A percentile compares a stretch with the other conserved stretches of the same genome.
phyloP scores from a whole-genome alignment of 2,888 invertebrate genomes.

The Lysandra coridon region DNA sequence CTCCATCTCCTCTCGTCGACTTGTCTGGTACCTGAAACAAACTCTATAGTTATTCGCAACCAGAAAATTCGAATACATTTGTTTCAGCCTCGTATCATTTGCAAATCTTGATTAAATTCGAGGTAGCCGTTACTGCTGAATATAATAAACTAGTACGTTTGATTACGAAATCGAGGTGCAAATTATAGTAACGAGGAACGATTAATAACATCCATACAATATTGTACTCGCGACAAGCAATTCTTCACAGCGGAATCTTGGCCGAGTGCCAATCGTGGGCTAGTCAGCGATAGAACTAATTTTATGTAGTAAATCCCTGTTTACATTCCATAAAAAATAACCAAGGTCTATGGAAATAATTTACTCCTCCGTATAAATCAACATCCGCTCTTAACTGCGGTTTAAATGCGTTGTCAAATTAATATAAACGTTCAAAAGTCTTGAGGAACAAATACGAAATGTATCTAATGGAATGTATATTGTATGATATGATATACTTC shows the following conservation, averaged over 20 bases:
- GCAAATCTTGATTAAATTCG: neutral
- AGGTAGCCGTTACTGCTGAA: neutral
- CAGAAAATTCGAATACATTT: neutral
- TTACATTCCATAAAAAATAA: constrained; percentile 65
- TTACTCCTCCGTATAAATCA: constrained; percentile 20
- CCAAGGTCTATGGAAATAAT: constrained; percentile 53
- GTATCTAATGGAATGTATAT: too few relatives aligned
- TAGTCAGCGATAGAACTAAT: constrained; percentile 55
- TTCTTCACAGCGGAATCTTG: constrained; percentile 61
- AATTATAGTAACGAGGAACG: constrained; percentile 5
- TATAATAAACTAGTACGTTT: constrained; percentile 7
- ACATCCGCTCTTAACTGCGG: neutral
- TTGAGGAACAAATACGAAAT: neutral
- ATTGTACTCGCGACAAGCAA: constrained; percentile 55
- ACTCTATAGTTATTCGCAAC: neutral
- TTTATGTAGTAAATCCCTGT: constrained; percentile 71
- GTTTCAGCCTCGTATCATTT: neutral
- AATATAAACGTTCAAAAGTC: neutral
- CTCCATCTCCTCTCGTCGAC: constrained; percentile 76
- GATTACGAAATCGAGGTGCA: constrained; percentile 5
- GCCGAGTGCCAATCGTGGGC: constrained; percentile 57
- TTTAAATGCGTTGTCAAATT: neutral
- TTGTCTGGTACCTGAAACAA: constrained; percentile 75
- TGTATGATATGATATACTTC: too few relatives aligned
- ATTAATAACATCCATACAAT: constrained; percentile 35